Evolutionary conservation across 2,888 invertebrate species (phyloP), one percentile per base, ranked within the genome.

Genomic region (Macaria liturata): DNA sequence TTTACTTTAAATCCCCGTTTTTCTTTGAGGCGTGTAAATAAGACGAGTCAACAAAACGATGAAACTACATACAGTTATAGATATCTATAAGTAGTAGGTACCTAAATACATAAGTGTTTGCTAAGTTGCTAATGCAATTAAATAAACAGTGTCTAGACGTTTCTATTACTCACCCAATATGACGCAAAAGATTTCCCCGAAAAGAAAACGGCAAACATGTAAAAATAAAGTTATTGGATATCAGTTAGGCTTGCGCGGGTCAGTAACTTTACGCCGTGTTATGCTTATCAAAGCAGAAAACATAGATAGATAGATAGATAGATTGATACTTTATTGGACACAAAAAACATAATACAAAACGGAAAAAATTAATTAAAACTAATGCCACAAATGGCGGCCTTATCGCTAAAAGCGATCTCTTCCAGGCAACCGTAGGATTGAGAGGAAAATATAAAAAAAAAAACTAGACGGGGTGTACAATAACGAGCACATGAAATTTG

Each of bases 221-320:
- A 61, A 68, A 73, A 71, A 59, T 51, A 54, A 57, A 52, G 63
- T 61, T 67, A 68, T 62, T 64, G 64, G 70, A 67, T 67, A 69
- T 67, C 45, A 59, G 56, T 69, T 70, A 65, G 67, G 54, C 57
- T 71, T 65, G 70, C 49, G 65, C 58, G 72, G 74, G 77, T 78
- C 76, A 74, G 65, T 67, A 61, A 67, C 64, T 58, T 56, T 51
- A 59, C 52, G 54, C 46, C 49, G 52, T 61, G 61, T 65, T 61
- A 60, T 51, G 57, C 57, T 47, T 59, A 62, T 50, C 31, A 48
- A 51, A 46, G 46, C 57, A 57, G 46, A 61, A 54, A 53, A 32
- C 51, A 37, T 47, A 59, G n/a, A n/a, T n/a, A n/a, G n/a, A n/a
- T n/a, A n/a, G n/a, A n/a, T n/a, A n/a, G n/a, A n/a, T n/a, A n/a